Conservation (phyloP, 1,140 invertebrate genomes). For the Cecropterus lyciades region DNA sequence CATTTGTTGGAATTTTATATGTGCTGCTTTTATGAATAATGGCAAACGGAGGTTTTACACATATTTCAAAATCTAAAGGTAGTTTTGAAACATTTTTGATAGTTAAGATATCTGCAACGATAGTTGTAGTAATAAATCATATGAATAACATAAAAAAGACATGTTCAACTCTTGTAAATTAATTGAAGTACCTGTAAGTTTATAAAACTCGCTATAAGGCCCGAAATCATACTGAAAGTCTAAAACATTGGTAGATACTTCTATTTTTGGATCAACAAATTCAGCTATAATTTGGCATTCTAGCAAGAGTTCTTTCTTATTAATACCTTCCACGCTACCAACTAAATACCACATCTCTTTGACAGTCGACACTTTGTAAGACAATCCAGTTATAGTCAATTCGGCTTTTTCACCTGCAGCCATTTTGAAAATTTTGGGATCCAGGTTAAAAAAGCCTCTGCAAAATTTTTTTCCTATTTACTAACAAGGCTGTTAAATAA, state of each 20-base stretch:
- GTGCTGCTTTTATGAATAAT: constrained; percentile 64
- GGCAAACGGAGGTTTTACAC: constrained; percentile 68
- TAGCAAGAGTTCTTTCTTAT: constrained; percentile 74
- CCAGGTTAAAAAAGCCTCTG: constrained; percentile 69
- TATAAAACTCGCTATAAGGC: constrained; percentile 76
- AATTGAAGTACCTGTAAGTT: constrained; percentile 69
- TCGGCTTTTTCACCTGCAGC: constrained; percentile 69
- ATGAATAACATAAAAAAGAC: not conserved
- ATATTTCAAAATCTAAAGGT: constrained; percentile 69
- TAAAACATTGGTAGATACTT: constrained; percentile 58
- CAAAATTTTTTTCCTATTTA: constrained; percentile 33
- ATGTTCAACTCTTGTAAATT: not conserved
- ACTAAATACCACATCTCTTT: constrained; percentile 78
- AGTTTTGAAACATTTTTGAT: constrained; percentile 76
- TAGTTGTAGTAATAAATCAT: constrained; percentile 1
- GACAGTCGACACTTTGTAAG: constrained; percentile 61
- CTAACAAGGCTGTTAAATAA: not conserved
- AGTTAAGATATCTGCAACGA: constrained; percentile 67
- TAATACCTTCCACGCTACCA: constrained; percentile 74
- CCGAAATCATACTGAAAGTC: constrained; percentile 74
- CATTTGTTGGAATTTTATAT: constrained; percentile 60
- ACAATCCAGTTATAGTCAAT: constrained; percentile 61
- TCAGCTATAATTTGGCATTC: constrained; percentile 68
- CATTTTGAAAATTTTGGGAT: constrained; percentile 70
- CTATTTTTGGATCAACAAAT: constrained; percentile 78